Conservation (phyloP, 1,140 invertebrate genomes). For the Drosophila guanche region DNA sequence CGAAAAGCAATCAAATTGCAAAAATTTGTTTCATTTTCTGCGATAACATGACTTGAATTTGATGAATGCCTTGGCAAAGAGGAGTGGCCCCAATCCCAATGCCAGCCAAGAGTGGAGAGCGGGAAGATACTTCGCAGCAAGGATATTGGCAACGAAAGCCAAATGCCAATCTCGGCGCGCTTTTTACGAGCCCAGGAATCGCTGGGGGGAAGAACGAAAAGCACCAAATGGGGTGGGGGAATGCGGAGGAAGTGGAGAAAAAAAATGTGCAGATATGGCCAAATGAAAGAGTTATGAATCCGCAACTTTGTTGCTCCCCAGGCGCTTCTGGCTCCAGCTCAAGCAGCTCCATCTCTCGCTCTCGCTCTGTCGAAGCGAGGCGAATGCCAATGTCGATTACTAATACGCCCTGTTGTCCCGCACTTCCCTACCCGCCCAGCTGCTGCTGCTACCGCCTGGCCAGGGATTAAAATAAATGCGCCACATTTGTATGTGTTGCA, state of each 20-base stretch:
- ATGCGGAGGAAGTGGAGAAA: slow-evolving; percentile 46
- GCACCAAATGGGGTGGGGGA: background rate
- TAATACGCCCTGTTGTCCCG: slow-evolving; percentile 63
- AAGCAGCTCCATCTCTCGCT: background rate
- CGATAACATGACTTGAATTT: slow-evolving; percentile 82
- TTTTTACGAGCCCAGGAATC: slow-evolving; percentile 59
- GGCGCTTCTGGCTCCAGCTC: slow-evolving; percentile 55
- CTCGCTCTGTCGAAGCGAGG: slow-evolving; percentile 2
- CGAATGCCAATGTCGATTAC: slow-evolving; percentile 75
- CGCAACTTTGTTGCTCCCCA: slow-evolving; percentile 73
- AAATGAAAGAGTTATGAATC: slow-evolving; percentile 82
- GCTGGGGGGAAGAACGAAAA: slow-evolving; percentile 11
- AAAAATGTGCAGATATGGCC: slow-evolving; percentile 77
- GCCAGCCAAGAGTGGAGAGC: background rate
- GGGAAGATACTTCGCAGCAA: slow-evolving; percentile 16
- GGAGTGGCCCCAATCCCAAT: slow-evolving; percentile 18
- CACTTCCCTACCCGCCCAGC: slow-evolving; percentile 11
- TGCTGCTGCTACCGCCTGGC: slow-evolving; percentile 22
- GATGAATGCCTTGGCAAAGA: slow-evolving; percentile 77
- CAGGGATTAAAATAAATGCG: slow-evolving; percentile 78
- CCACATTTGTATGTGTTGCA: slow-evolving; percentile 74
- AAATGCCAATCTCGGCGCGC: slow-evolving; percentile 77
- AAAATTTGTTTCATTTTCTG: slow-evolving; percentile 82
- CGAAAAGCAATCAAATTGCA: slow-evolving; percentile 82
- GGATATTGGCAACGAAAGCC: slow-evolving; percentile 78